Percentiles rank a stretch among this genome's conserved stretches.
phyloP scores from a whole-genome alignment of 2,113 vertebrate species.

The Aix galericulata region DNA sequence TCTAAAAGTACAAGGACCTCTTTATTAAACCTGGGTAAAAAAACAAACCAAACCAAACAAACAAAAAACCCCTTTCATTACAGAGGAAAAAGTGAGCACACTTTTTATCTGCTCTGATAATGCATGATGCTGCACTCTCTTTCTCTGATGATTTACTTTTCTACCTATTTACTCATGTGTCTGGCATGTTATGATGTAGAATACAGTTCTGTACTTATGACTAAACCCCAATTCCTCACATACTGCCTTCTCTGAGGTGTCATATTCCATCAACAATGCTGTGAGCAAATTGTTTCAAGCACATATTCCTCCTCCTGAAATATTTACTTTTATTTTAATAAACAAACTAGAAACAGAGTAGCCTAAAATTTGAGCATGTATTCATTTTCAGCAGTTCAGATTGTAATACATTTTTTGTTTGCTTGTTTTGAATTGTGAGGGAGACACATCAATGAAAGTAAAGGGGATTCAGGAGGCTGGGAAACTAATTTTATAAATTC shows the following conservation, averaged over 20 bases:
- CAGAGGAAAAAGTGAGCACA: not conserved
- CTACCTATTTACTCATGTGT: not conserved
- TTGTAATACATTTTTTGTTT: not conserved
- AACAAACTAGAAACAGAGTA: conserved; percentile 58
- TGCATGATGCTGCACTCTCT: not conserved
- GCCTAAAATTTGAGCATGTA: conserved; percentile 58
- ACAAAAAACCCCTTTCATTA: not conserved
- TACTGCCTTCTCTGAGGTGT: conserved; percentile 58
- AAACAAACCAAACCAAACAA: not conserved
- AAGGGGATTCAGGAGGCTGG: conserved; percentile 70
- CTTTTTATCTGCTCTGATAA: not conserved
- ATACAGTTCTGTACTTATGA: conserved; percentile 56
- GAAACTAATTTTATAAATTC: conserved; percentile 73
- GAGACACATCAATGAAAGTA: conserved; percentile 59
- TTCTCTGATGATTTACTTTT: not conserved
- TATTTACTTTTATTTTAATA: conserved; percentile 68
- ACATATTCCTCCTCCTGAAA: conserved; percentile 59
- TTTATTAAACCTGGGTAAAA: not conserved
- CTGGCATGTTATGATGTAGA: conserved; percentile 41
- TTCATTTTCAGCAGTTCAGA: conserved; percentile 64
- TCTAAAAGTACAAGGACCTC: not conserved
- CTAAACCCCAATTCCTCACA: conserved; percentile 39
- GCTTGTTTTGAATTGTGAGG: conserved; percentile 62
- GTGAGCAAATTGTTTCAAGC: conserved; percentile 64
- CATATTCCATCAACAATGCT: conserved; percentile 33